Conservation (phyloP, 2,797 vertebrate species). For the Staurois parvus region DNA sequence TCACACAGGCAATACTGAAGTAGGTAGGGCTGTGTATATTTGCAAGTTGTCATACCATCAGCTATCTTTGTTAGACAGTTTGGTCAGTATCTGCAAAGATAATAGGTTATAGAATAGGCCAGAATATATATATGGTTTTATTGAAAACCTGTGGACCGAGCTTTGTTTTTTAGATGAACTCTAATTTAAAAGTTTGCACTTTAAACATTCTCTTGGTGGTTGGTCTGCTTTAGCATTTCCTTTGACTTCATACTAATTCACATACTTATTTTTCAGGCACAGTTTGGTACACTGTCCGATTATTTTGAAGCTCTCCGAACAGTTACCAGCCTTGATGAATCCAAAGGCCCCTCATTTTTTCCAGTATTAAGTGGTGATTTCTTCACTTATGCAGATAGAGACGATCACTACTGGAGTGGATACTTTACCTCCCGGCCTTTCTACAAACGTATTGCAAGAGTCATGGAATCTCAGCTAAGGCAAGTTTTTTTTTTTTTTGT, state of each 20-base stretch:
- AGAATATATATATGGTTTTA: no score
- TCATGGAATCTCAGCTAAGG: slow-evolving; percentile 85
- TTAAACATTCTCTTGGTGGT: not conserved
- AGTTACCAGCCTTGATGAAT: slow-evolving; percentile 67
- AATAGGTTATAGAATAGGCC: no score
- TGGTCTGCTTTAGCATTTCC: not conserved
- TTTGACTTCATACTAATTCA: not conserved
- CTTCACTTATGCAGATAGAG: slow-evolving; percentile 93
- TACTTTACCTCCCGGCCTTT: slow-evolving; percentile 94
- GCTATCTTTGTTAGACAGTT: no score
- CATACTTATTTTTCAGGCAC: slow-evolving; percentile 77
- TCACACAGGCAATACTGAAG: no score
- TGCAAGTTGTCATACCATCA: no score
- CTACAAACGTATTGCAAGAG: slow-evolving; percentile 88
- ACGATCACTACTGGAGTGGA: slow-evolving; percentile 95
- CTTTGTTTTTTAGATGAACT: no score
- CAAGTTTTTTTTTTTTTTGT: no score
- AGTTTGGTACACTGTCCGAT: slow-evolving; percentile 91
- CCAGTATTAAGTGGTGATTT: slow-evolving; percentile 90
- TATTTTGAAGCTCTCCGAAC: slow-evolving; percentile 85
- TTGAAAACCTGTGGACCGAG: no score
- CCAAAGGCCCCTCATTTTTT: slow-evolving; percentile 65
- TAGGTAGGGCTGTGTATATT: no score
- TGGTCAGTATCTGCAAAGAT: no score
- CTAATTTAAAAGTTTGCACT: no score